Evolutionary conservation across 2,888 invertebrate genomes (phyloP).

Genomic region (Leptopterna dolabrata): DNA sequence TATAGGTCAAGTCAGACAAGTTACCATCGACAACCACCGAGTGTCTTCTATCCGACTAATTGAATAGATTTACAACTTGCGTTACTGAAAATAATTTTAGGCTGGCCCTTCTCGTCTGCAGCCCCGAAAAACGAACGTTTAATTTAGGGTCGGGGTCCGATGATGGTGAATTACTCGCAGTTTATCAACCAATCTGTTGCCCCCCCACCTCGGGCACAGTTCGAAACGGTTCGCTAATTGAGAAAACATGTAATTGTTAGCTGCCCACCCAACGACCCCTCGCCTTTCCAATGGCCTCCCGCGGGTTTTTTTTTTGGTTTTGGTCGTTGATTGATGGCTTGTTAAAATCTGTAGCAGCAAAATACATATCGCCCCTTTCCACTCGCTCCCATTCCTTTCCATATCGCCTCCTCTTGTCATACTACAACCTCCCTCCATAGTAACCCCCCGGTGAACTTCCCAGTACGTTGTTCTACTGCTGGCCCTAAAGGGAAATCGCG

Average conservation of each 20-base stretch:
- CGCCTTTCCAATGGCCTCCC: neutral
- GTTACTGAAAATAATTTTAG: too few relatives aligned
- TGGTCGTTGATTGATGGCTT: constrained; percentile 17
- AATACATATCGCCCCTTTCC: neutral
- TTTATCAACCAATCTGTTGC: constrained; percentile 48
- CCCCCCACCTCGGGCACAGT: constrained; percentile 29
- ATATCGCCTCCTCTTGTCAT: neutral
- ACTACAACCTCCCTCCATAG: neutral
- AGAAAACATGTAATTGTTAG: constrained; percentile 31
- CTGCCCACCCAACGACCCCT: neutral
- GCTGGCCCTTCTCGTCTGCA: too few relatives aligned
- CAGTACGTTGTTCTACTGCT: too few relatives aligned
- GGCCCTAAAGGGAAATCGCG: too few relatives aligned
- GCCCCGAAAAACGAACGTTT: neutral
- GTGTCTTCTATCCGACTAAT: too few relatives aligned
- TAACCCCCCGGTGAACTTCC: neutral
- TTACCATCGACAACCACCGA: too few relatives aligned
- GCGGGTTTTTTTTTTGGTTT: neutral
- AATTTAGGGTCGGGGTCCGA: neutral
- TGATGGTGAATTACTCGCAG: constrained; percentile 28
- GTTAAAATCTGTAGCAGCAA: neutral
- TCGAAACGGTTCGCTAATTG: constrained; percentile 37
- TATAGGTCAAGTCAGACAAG: too few relatives aligned
- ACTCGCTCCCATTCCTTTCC: neutral
- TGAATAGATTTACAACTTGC: too few relatives aligned